Percentiles rank a stretch among this genome's conserved stretches.
phyloP scores from a whole-genome alignment of 2,888 invertebrate genomes.

The Sepiola atlantica region DNA sequence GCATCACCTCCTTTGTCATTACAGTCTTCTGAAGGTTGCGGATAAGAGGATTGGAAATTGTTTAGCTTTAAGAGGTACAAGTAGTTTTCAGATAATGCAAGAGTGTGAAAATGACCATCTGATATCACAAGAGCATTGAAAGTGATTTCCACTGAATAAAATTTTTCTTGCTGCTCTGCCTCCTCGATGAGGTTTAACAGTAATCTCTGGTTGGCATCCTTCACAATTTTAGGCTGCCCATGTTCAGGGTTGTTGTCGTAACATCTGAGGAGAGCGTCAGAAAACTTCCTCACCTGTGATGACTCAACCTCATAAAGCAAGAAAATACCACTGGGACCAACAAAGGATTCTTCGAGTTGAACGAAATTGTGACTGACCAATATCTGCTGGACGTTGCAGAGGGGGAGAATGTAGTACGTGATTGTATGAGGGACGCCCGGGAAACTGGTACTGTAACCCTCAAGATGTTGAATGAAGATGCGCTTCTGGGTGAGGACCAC shows the following conservation, averaged over 20 bases:
- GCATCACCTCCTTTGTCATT: not conserved
- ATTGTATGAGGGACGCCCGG: slow-evolving; percentile 65
- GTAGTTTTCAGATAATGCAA: slow-evolving; percentile 67
- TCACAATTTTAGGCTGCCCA: slow-evolving; percentile 57
- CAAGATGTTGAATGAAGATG: slow-evolving; percentile 63
- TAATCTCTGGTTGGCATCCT: slow-evolving; percentile 60
- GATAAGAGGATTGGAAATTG: slow-evolving; percentile 38
- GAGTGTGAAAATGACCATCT: slow-evolving; percentile 52
- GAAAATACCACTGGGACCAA: slow-evolving; percentile 69
- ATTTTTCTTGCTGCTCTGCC: slow-evolving; percentile 59
- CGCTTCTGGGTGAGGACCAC: slow-evolving; percentile 64
- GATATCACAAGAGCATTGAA: slow-evolving; percentile 58
- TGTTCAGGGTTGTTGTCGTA: slow-evolving; percentile 49
- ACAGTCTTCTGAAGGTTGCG: not conserved
- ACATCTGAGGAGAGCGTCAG: slow-evolving; percentile 58
- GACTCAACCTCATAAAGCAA: slow-evolving; percentile 65
- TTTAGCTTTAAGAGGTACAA: slow-evolving; percentile 65
- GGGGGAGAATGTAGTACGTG: slow-evolving; percentile 68
- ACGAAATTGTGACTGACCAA: slow-evolving; percentile 69
- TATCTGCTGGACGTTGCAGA: slow-evolving; percentile 69
- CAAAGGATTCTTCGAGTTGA: slow-evolving; percentile 71
- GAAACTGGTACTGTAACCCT: slow-evolving; percentile 57
- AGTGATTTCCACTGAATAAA: slow-evolving; percentile 63
- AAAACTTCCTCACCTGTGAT: slow-evolving; percentile 63
- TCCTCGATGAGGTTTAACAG: slow-evolving; percentile 61